A percentile compares a stretch with the other conserved stretches of the same genome.
Evolutionary conservation across 2,888 invertebrate genomes (phyloP).

Genomic region (Pristionchus exspectatus): DNA sequence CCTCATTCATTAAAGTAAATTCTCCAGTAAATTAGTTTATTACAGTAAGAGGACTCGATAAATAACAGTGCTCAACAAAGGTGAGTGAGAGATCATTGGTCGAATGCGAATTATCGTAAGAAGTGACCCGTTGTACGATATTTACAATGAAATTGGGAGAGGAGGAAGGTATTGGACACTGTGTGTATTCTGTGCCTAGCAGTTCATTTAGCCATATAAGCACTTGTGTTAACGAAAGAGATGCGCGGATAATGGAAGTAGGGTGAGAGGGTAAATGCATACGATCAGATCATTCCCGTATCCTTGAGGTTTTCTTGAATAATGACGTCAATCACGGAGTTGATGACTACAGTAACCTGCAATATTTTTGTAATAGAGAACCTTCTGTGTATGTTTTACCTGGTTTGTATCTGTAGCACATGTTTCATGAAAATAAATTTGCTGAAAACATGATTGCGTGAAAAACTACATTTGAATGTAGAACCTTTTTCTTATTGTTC

Average conservation of each 20-base stretch:
- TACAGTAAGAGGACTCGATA: neutral
- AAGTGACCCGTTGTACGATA: neutral
- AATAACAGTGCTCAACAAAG: neutral
- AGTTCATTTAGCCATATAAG: neutral
- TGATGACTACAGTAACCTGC: slow-evolving; percentile 66
- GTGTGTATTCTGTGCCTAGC: neutral
- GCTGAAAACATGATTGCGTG: slow-evolving; percentile 5
- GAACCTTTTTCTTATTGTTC: slow-evolving; percentile 26
- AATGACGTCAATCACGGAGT: slow-evolving; percentile 75
- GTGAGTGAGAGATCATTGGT: neutral
- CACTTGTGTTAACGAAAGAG: neutral
- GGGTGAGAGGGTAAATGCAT: neutral
- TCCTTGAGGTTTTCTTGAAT: slow-evolving; percentile 74
- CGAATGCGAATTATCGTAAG: neutral
- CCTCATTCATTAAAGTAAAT: neutral
- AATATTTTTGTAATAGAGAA: neutral
- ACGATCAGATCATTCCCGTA: slow-evolving; percentile 72
- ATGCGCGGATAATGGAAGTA: neutral
- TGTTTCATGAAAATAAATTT: slow-evolving; percentile 72
- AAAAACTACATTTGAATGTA: neutral
- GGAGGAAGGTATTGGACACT: neutral
- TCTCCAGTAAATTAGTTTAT: neutral
- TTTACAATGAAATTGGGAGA: neutral
- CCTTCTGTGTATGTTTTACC: slow-evolving; percentile 51
- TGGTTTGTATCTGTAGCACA: slow-evolving; percentile 67